Evolutionary conservation across 1,140 invertebrate species (phyloP).

Genomic region (Tetragnatha versicolor): DNA sequence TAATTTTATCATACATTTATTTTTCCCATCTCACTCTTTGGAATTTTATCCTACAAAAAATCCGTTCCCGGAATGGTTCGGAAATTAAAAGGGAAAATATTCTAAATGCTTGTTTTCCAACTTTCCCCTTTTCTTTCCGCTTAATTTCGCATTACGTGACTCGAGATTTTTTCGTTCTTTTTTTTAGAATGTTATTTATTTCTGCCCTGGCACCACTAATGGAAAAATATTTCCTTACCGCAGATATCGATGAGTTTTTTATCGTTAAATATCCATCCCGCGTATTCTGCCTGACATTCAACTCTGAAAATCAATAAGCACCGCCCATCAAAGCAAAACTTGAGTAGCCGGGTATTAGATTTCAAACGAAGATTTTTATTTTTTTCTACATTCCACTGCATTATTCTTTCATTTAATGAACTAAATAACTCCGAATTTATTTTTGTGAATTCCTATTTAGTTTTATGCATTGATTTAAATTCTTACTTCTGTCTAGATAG

Average conservation of each 20-base stretch:
- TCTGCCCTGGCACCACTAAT: neutral
- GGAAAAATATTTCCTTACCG: neutral
- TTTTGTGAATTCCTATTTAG: no score
- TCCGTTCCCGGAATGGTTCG: neutral
- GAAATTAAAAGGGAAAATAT: neutral
- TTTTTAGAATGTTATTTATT: neutral
- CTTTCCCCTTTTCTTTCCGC: neutral
- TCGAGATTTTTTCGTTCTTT: neutral
- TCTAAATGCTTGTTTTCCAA: neutral
- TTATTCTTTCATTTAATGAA: no score
- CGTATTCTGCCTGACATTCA: neutral
- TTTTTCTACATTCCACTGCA: no score
- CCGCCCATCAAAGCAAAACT: no score
- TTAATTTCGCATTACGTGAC: neutral
- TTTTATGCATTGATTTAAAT: no score
- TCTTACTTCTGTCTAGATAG: no score
- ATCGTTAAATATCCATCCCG: neutral
- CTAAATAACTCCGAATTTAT: no score
- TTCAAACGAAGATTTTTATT: no score
- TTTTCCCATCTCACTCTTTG: neutral
- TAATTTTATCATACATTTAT: neutral
- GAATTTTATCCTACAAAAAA: neutral
- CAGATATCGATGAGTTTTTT: neutral
- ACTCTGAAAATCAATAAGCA: neutral
- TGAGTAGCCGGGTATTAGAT: no score